These are phyloP conservation scores for Branchinecta lindahli DNA, from an alignment of 1,140 invertebrate genomes.

Conservation along the genomic window DNA sequence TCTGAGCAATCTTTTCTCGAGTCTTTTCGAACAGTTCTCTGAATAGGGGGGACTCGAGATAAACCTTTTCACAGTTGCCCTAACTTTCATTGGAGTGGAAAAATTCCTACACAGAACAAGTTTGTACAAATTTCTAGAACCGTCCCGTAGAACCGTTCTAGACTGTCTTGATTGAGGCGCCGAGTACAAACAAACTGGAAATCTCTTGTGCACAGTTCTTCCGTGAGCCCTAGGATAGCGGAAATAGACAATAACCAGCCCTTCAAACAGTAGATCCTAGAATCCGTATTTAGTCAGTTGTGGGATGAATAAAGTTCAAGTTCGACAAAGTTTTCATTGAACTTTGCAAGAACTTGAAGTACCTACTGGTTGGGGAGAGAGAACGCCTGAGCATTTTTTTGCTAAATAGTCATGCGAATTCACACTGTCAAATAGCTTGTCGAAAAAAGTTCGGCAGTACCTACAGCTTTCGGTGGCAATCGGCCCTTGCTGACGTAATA, in stretches of 20 bases:
- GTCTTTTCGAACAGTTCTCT: slow-evolving; percentile 5
- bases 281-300: too few relatives aligned
- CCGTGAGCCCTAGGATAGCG: slow-evolving; percentile 1
- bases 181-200: slow-evolving; percentile 8
- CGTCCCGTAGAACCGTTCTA: slow-evolving; percentile 4
- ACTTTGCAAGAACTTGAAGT: slow-evolving; percentile 4
- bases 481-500: slow-evolving; percentile 4
- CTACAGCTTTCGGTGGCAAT: slow-evolving; percentile 5
- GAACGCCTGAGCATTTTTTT: slow-evolving; percentile 5
- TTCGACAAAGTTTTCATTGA: too few relatives aligned
- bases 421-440: slow-evolving; percentile 8
- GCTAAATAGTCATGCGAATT: neutral
- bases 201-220: slow-evolving; percentile 8
- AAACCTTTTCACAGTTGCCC: slow-evolving; percentile 1
- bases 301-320: too few relatives aligned
- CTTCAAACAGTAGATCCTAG: slow-evolving; percentile 1
- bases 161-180: slow-evolving; percentile 4
- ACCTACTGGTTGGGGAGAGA: neutral
- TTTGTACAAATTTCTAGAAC: slow-evolving; percentile 1
- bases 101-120: slow-evolving; percentile 5
- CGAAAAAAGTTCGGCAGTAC: slow-evolving; percentile 5
- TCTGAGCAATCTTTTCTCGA: slow-evolving; percentile 1
- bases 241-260: slow-evolving; percentile 5
- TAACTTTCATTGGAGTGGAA: slow-evolving; percentile 1
- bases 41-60: neutral